Evolutionary conservation across 1,140 invertebrate genomes (phyloP).

Genomic region (Manduca sexta): DNA sequence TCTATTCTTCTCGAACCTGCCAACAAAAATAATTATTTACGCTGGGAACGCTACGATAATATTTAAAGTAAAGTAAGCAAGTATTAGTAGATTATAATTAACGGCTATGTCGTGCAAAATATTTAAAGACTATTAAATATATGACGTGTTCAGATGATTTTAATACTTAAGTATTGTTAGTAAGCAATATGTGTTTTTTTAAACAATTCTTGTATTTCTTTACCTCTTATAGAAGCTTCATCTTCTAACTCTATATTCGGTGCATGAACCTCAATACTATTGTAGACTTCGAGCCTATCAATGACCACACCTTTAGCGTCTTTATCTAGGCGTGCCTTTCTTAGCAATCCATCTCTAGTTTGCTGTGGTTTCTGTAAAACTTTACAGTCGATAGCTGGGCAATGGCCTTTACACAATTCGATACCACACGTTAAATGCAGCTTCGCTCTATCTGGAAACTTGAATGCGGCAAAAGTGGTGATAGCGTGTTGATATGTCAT

Average conservation of each 20-base stretch:
- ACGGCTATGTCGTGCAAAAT: too few relatives aligned
- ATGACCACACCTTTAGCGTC: conserved; percentile 75
- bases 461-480: conserved; percentile 83
- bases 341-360: conserved; percentile 58
- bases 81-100: too few relatives aligned
- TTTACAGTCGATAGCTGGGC: conserved; percentile 75
- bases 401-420: conserved; percentile 79
- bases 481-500: conserved; percentile 76
- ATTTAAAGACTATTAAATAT: too few relatives aligned
- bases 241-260: conserved; percentile 81
- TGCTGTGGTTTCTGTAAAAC: conserved; percentile 57
- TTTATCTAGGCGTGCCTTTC: conserved; percentile 65
- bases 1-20: conserved; percentile 60
- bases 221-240: conserved; percentile 70
- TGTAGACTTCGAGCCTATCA: conserved; percentile 82
- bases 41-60: too few relatives aligned
- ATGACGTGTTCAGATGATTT: too few relatives aligned
- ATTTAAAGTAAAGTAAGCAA: too few relatives aligned
- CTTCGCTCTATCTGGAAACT: conserved; percentile 83
- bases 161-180: too few relatives aligned
- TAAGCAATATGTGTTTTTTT: too few relatives aligned
- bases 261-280: conserved; percentile 84
- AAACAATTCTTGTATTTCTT: too few relatives aligned
- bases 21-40: conserved; percentile 10
- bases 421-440: conserved; percentile 80